phyloP scores from a whole-genome alignment of 1,140 invertebrate species.

The Hypsibius dujardini region DNA sequence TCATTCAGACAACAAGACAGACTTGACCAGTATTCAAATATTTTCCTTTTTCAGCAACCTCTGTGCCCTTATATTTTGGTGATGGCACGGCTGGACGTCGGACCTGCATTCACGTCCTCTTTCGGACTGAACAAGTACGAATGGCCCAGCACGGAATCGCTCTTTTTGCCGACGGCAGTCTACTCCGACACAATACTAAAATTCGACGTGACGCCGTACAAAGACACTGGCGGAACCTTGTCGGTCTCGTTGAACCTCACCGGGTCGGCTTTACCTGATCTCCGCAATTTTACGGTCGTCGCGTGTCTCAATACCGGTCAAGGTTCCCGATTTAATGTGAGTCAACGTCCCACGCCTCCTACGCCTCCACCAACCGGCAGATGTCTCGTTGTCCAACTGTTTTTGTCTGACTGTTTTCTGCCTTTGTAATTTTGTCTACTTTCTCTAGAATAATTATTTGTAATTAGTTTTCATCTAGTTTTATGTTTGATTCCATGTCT shows the following conservation, averaged over 20 bases:
- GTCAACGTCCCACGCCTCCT: neutral
- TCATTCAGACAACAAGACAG: too few relatives aligned
- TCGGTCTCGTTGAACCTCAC: neutral
- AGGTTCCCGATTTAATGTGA: conserved; percentile 10
- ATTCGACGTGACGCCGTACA: conserved; percentile 2
- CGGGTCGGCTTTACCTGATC: neutral
- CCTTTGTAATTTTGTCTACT: too few relatives aligned
- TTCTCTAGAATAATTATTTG: too few relatives aligned
- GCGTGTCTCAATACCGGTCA: neutral
- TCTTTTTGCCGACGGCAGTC: neutral
- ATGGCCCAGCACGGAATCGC: neutral
- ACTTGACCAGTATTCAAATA: too few relatives aligned
- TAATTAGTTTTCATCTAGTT: too few relatives aligned
- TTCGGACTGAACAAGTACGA: neutral
- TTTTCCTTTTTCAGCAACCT: neutral
- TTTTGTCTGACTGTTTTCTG: too few relatives aligned
- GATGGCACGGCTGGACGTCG: neutral
- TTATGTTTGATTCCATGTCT: too few relatives aligned
- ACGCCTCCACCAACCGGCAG: too few relatives aligned
- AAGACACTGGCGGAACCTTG: conserved; percentile 9
- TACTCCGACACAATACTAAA: neutral
- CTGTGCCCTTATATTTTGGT: neutral
- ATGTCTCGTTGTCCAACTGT: too few relatives aligned
- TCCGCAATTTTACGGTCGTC: neutral
- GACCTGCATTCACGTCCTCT: neutral